Conservation (phyloP, 2,797 vertebrate genomes). For the Periophthalmus magnuspinnatus region DNA sequence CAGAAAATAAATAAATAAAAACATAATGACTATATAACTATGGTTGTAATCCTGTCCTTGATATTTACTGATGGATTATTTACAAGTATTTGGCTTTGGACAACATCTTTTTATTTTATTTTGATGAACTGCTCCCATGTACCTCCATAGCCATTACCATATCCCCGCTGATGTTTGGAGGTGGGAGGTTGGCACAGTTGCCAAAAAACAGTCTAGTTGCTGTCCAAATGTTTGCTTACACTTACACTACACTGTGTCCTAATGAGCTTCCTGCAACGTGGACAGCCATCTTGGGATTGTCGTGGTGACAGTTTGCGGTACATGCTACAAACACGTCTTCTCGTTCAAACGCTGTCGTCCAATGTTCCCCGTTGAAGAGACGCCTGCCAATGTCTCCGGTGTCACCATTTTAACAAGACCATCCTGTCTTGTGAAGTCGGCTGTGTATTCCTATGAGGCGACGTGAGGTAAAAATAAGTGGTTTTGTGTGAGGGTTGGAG, state of each 20-base stretch:
- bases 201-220: not conserved
- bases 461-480: slow-evolving; percentile 73
- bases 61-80: not conserved
- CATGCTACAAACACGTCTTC: slow-evolving; percentile 32
- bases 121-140: not conserved
- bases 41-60: too few relatives aligned
- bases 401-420: slow-evolving; percentile 74
- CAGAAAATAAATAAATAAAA: too few relatives aligned
- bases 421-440: slow-evolving; percentile 54
- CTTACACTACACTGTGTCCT: not conserved
- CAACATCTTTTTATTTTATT: not conserved
- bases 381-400: slow-evolving; percentile 52
- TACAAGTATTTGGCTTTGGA: not conserved
- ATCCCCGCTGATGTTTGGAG: not conserved
- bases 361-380: slow-evolving; percentile 40
- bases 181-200: not conserved
- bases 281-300: not conserved
- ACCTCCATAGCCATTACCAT: not conserved
- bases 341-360: slow-evolving; percentile 50
- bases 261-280: not conserved
- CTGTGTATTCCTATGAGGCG: slow-evolving; percentile 66
- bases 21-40: too few relatives aligned
- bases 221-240: slow-evolving; percentile 4
- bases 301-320: slow-evolving; percentile 20
- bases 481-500: slow-evolving; percentile 44